Conservation (phyloP, 2,113 vertebrate species). For the human region DNA sequence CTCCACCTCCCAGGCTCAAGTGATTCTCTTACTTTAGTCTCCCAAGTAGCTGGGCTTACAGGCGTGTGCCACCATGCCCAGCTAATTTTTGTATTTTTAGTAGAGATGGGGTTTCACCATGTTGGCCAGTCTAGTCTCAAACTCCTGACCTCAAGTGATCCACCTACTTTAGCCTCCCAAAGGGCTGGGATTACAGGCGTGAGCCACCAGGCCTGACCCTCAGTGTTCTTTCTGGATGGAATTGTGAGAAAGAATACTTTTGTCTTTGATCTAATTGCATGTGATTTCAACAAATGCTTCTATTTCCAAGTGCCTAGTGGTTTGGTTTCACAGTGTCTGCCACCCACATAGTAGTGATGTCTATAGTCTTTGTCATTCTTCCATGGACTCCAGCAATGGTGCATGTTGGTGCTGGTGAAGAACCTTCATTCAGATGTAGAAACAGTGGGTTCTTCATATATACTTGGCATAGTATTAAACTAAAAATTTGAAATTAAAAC, state of each 20-base stretch:
- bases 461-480: neutral
- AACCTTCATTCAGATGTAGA: neutral
- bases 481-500: neutral
- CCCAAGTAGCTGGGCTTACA: too few relatives aligned
- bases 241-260: neutral
- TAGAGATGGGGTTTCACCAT: too few relatives aligned
- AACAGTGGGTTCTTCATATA: neutral
- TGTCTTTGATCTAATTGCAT: neutral
- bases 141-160: too few relatives aligned
- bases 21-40: too few relatives aligned
- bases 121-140: too few relatives aligned
- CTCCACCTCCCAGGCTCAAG: too few relatives aligned
- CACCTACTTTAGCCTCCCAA: too few relatives aligned
- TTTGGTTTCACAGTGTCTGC: neutral
- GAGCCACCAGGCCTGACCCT: too few relatives aligned
- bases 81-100: too few relatives aligned
- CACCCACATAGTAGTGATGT: neutral
- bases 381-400: neutral
- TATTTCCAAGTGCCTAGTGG: neutral
- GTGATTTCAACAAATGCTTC: neutral
- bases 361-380: neutral
- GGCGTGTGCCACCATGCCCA: too few relatives aligned
- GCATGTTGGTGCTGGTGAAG: neutral
- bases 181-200: too few relatives aligned
- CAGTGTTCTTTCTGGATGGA: neutral